These are phyloP conservation scores for Meloidogyne floridensis DNA, from an alignment of 1,140 invertebrate species.

Conservation along the genomic window DNA sequence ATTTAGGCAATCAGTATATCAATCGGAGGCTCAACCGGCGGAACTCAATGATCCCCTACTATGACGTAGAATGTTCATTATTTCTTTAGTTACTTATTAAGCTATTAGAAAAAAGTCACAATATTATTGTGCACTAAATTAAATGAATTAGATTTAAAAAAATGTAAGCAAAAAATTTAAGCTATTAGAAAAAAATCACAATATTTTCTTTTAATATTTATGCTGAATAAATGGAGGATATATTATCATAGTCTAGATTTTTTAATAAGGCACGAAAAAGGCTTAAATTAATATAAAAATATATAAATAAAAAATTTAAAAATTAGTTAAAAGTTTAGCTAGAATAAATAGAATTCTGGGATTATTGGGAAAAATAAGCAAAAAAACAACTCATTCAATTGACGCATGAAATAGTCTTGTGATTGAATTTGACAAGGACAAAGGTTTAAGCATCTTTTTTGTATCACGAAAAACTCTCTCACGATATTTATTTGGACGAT, in stretches of 20 bases:
- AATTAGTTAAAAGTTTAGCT: neutral
- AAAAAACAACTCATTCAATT: conserved; percentile 16
- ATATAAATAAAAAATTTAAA: neutral
- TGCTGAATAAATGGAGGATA: too few relatives aligned
- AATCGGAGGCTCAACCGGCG: too few relatives aligned
- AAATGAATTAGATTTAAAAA: too few relatives aligned
- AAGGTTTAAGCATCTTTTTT: conserved; percentile 31
- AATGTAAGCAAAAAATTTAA: too few relatives aligned
- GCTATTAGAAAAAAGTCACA: too few relatives aligned
- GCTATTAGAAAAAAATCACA: too few relatives aligned
- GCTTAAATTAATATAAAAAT: neutral
- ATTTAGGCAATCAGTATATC: too few relatives aligned
- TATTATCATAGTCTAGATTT: neutral
- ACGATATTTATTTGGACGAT: conserved; percentile 57
- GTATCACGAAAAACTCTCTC: conserved; percentile 60
- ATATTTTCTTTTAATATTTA: too few relatives aligned
- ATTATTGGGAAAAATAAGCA: neutral
- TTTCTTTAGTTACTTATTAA: too few relatives aligned
- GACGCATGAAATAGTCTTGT: conserved; percentile 41
- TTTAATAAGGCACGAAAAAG: neutral
- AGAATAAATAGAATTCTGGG: neutral
- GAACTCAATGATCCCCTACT: too few relatives aligned
- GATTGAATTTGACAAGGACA: conserved; percentile 54
- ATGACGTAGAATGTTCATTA: too few relatives aligned
- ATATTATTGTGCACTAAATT: too few relatives aligned